Base-by-base conservation (phyloP, 2,113 vertebrate genomes). In the Ciconia boyciana region DNA sequence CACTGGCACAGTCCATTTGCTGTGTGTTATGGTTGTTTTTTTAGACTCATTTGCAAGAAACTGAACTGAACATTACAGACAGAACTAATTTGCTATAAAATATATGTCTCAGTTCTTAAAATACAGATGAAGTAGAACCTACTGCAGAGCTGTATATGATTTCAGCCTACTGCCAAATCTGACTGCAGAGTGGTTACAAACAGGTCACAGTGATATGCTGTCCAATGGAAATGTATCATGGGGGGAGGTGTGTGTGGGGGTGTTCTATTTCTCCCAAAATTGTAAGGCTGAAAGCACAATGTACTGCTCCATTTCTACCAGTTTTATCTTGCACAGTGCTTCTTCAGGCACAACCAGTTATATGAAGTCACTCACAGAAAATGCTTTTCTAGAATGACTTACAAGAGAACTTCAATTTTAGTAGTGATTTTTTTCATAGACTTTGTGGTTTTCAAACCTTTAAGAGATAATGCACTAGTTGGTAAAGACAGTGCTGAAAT, bases 211-310 rank as follows among this genome's bases (percentile, higher is more conserved):
- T 57, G 52, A 68, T 79, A 52, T 25, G 36, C 41, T 86, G 83
- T 80, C 76, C 70, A 86, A 22, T 12, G 41, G 52, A 76, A 88
- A 92, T 31, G 24, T 58, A 48, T 52, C 29, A 8, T 41, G 11
- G 75, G 16, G 0, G 0, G 32, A n/a, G n/a, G n/a, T n/a, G 21
- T 79, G 16, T 0, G 0, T 29, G 21, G 13, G 24, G 29, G 26
- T 46, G 36, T 83, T 92, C 79, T 86, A 57, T 83, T 93, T 92
- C 68, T n/a, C 46, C 16, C 43, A 11, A 81, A 46, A 87, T 68
- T 62, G 24, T n/a, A 62, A 72, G n/a, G 19, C 26, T 74, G 51
- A 89, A 80, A 91, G 16, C 43, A 68, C 19, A 65, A 43, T 54
- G 17, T 62, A 65, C 25, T 75, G 22, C 29, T 84, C 51, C 18